Conservation (phyloP, 1,140 invertebrate genomes). For the Latrodectus geometricus region DNA sequence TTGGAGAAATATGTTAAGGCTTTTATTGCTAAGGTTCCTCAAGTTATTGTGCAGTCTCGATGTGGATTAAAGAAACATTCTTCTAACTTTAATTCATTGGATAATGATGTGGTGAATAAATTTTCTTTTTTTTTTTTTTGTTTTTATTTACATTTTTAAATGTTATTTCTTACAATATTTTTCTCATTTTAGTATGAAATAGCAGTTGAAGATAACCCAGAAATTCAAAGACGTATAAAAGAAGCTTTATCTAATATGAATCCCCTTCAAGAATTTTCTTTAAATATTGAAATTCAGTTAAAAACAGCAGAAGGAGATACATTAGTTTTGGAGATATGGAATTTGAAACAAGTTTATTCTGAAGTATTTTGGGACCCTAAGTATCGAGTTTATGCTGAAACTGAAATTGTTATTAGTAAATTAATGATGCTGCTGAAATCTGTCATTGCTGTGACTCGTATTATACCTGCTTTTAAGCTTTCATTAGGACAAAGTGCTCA, state of each 20-base stretch:
- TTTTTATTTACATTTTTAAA: not conserved
- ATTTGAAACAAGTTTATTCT: slow-evolving; percentile 72
- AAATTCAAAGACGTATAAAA: slow-evolving; percentile 83
- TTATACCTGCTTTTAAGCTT: slow-evolving; percentile 91
- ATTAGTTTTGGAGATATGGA: slow-evolving; percentile 93
- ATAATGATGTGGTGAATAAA: slow-evolving; percentile 80
- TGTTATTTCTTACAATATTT: slow-evolving; percentile 16
- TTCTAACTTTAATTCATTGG: slow-evolving; percentile 78
- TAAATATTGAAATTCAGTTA: slow-evolving; percentile 90
- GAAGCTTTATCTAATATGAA: slow-evolving; percentile 74
- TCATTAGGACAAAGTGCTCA: slow-evolving; percentile 85
- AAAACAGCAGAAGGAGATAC: slow-evolving; percentile 89
- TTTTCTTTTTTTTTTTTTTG: not conserved
- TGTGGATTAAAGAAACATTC: slow-evolving; percentile 84
- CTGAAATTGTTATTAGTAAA: slow-evolving; percentile 77
- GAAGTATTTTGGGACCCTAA: slow-evolving; percentile 60
- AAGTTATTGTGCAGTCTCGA: slow-evolving; percentile 89
- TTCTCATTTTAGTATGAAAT: slow-evolving; percentile 79
- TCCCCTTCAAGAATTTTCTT: slow-evolving; percentile 66
- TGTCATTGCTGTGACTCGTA: slow-evolving; percentile 85
- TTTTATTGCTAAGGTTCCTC: slow-evolving; percentile 85
- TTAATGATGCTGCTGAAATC: slow-evolving; percentile 93
- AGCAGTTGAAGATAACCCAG: slow-evolving; percentile 82
- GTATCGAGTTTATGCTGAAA: slow-evolving; percentile 19
- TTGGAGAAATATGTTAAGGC: slow-evolving; percentile 90